These are phyloP conservation scores for Diabrotica undecimpunctata DNA, from an alignment of 1,140 invertebrate genomes.

Conservation along the genomic window DNA sequence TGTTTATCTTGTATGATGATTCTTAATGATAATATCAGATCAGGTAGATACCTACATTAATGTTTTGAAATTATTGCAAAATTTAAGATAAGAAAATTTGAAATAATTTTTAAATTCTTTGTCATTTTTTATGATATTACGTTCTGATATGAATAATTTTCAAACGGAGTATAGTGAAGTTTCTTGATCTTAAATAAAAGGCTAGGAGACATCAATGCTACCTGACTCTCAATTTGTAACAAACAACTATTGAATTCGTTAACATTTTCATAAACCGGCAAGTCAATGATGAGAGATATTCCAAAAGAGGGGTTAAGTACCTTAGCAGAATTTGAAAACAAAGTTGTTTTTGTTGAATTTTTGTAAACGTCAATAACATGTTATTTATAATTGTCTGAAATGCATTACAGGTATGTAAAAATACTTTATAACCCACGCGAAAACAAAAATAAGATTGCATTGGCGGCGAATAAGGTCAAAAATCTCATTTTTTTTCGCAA, in stretches of 20 bases:
- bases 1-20: too few relatives aligned
- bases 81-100: too few relatives aligned
- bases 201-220: too few relatives aligned
- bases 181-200: too few relatives aligned
- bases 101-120: too few relatives aligned
- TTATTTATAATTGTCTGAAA: slow-evolving; percentile 18
- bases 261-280: neutral
- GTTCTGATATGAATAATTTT: too few relatives aligned
- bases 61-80: too few relatives aligned
- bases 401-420: slow-evolving; percentile 19
- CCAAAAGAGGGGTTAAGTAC: slow-evolving; percentile 9
- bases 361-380: slow-evolving; percentile 19
- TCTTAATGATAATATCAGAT: too few relatives aligned
- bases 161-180: too few relatives aligned
- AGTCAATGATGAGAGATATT: slow-evolving; percentile 6
- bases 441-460: slow-evolving; percentile 10
- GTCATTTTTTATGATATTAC: too few relatives aligned
- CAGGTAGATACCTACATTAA: too few relatives aligned
- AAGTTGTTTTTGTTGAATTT: slow-evolving; percentile 19
- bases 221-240: neutral
- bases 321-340: slow-evolving; percentile 18
- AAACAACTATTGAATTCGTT: slow-evolving; percentile 1
- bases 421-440: slow-evolving; percentile 3
- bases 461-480: slow-evolving; percentile 4
- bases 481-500: slow-evolving; percentile 1